Evolutionary conservation across 1,140 invertebrate species (phyloP), one percentile per base, ranked within the genome.

Genomic region (Cydia amplana): DNA sequence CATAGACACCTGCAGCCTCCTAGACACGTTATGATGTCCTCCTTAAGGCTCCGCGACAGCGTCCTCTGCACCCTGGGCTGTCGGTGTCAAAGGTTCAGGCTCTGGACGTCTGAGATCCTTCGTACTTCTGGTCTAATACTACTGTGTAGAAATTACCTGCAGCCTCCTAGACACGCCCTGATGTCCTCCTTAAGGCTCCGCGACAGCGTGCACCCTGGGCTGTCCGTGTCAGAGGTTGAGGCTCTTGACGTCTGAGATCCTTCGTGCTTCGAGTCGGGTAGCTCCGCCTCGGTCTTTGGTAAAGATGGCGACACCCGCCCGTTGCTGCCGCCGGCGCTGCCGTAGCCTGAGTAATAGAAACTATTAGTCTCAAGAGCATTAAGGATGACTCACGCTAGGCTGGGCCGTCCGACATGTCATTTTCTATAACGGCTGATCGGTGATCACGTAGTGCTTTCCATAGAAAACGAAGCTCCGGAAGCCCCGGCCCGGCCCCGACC

Each of bases 111-210:
- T 86, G 86, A 80, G 89, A 89, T 78, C 86, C 87, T 74, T 87
- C 84, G 63, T 81, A 76, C 79, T 89, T 89, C 14, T 79, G 83
- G 75, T 78, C 83, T 14, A 82, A 72, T 55, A 82, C 40, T 12
- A 14, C 14, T 14, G 40, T 7, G 20, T 2, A 60, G 4, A 28
- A 10, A 32, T 73, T 72, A 91, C 90, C 85, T 87, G 85, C 85
- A 89, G 28, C 82, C 86, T 76, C 85, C 87, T 40, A 92, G 79
- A 75, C 91, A 91, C 1, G 89, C 87, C 70, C 87, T 79, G 25
- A 92, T 92, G 32, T 92, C 91, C 36, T 92, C 89, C 64, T 91
- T 91, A 6, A 92, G 65, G 64, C 89, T 91, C 78, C 89, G 83
- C 12, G 89, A 87, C 14, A 92, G 81, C 10, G 91, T 91, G 75